Evolutionary conservation across 2,113 vertebrate species (phyloP).

Genomic region (Pipa parva): DNA sequence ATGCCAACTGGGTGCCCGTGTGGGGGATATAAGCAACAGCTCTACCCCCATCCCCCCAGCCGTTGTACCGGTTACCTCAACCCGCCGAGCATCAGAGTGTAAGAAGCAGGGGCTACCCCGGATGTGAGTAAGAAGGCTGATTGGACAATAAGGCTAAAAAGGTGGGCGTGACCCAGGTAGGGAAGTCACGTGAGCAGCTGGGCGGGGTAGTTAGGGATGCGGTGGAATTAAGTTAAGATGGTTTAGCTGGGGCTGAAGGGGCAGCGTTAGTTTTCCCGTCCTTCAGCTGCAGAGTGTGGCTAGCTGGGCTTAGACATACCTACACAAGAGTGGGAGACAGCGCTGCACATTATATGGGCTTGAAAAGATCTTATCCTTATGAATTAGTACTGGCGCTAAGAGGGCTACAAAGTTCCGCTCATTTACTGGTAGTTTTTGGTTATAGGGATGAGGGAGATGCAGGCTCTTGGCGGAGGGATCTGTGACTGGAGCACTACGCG

Average conservation of each 20-base stretch:
- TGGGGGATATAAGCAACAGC: not conserved
- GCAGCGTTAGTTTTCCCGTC: no score
- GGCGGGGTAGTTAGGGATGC: no score
- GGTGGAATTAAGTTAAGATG: no score
- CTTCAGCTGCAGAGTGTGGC: no score
- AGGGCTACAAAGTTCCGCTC: no score
- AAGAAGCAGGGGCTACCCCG: slow-evolving; percentile 48
- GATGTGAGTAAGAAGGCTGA: slow-evolving; percentile 49
- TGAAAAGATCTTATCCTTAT: no score
- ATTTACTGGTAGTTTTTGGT: no score
- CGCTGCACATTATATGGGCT: not conserved
- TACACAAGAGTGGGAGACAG: not conserved
- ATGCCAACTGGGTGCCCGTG: not conserved
- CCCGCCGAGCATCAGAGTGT: slow-evolving; percentile 45
- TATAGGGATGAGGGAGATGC: no score
- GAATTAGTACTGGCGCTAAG: no score
- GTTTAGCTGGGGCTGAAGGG: no score
- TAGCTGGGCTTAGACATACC: not conserved
- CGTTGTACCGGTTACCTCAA: slow-evolving; percentile 58
- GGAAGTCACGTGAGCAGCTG: slow-evolving; percentile 52
- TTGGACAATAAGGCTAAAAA: slow-evolving; percentile 45
- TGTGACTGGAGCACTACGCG: no score
- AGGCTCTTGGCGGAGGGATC: no score
- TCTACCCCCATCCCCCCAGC: slow-evolving; percentile 42
- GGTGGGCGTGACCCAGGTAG: slow-evolving; percentile 57